Conservation (phyloP, 2,113 vertebrate genomes). For the Hydropotes inermis region DNA sequence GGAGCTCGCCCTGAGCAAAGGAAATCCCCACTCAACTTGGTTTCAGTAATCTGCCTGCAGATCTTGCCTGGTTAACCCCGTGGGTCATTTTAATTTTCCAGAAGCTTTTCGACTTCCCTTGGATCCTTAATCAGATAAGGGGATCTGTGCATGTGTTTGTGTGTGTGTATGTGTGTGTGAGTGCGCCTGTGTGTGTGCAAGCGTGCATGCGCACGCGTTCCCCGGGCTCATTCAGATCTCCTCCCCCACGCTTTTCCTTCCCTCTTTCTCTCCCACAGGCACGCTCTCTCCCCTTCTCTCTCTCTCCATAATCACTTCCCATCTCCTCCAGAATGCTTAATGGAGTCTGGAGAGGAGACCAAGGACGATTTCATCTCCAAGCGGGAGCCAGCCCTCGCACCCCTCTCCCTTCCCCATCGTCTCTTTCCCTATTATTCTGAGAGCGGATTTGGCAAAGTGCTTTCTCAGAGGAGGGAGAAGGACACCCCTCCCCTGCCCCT, state of each 20-base stretch:
- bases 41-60: slow-evolving; percentile 45
- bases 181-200: background rate
- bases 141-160: background rate
- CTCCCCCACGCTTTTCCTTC: background rate
- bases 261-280: too few relatives aligned
- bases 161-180: background rate
- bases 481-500: background rate
- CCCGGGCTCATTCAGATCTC: background rate
- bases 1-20: slow-evolving; percentile 31
- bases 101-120: slow-evolving; percentile 70
- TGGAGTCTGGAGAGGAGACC: slow-evolving; percentile 40
- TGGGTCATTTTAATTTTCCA: slow-evolving; percentile 76
- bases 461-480: background rate
- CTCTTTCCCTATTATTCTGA: background rate
- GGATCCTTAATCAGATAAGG: slow-evolving; percentile 74
- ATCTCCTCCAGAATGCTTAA: slow-evolving; percentile 54
- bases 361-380: background rate
- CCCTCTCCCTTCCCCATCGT: background rate
- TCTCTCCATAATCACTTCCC: slow-evolving; percentile 15
- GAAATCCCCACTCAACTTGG: slow-evolving; percentile 57
- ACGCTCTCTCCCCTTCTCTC: background rate
- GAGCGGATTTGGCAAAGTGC: background rate
- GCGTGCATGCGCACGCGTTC: accelerated
- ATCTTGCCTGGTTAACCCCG: slow-evolving; percentile 55
- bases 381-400: background rate